phyloP scores from a whole-genome alignment of 2,113 vertebrate genomes.

The Limnothrissa miodon region DNA sequence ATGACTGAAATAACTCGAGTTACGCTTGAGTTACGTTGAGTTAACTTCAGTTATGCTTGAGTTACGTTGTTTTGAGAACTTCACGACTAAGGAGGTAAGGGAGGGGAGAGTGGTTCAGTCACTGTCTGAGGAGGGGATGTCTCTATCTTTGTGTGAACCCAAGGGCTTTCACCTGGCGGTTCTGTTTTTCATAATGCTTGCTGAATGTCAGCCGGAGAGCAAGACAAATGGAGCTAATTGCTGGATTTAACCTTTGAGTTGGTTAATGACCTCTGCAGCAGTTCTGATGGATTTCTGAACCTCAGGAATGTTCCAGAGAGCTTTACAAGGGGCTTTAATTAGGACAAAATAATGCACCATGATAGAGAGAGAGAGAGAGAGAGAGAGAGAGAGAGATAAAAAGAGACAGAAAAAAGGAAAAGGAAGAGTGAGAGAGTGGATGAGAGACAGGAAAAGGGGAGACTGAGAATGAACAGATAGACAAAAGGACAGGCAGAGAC shows the following conservation, averaged over 20 bases:
- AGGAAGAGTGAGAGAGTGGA: background rate
- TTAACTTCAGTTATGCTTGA: too few relatives aligned
- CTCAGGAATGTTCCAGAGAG: background rate
- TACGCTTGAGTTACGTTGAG: too few relatives aligned
- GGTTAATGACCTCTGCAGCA: background rate
- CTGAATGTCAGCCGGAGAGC: background rate
- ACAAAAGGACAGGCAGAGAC: background rate
- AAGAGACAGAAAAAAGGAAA: background rate
- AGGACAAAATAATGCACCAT: background rate
- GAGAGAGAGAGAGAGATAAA: background rate
- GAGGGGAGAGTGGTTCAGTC: too few relatives aligned
- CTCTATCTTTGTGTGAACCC: background rate
- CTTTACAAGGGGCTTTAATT: background rate
- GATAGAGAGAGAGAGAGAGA: background rate
- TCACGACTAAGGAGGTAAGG: too few relatives aligned
- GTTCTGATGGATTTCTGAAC: background rate
- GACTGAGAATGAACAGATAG: background rate
- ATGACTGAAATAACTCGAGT: too few relatives aligned
- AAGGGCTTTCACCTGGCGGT: background rate
- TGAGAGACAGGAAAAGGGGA: background rate
- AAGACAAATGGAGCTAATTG: conserved; percentile 16
- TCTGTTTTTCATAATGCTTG: background rate
- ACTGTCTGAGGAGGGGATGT: background rate
- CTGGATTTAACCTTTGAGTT: conserved; percentile 7
- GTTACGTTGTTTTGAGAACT: too few relatives aligned